Evolutionary conservation across 1,140 invertebrate species (phyloP).

Genomic region (Drosophila willistoni): DNA sequence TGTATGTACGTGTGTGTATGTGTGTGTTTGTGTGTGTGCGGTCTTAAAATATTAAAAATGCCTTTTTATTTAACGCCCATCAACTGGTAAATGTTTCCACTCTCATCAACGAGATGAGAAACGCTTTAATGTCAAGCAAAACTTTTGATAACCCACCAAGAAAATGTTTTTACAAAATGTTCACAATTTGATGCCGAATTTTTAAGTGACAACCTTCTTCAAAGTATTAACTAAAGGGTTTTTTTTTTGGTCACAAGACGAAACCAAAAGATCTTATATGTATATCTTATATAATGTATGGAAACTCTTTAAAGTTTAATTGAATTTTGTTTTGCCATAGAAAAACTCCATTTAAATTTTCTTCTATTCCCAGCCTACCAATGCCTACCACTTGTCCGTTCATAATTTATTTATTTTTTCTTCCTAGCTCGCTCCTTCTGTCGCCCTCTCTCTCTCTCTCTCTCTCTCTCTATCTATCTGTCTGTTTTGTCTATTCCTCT

Average conservation of each 20-base stretch:
- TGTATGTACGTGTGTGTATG: background rate
- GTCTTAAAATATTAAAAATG: conserved; percentile 54
- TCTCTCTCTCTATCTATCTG: background rate
- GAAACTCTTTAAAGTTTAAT: background rate
- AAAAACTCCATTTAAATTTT: conserved; percentile 2
- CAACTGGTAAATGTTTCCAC: conserved; percentile 51
- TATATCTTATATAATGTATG: no score
- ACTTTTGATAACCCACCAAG: background rate
- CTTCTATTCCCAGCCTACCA: background rate
- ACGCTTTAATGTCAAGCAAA: conserved; percentile 18
- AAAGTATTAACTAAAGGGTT: no score
- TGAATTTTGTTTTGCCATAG: background rate
- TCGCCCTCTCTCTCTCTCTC: background rate
- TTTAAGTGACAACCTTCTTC: no score
- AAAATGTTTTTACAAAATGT: background rate
- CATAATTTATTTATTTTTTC: conserved; percentile 6
- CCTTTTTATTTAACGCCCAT: conserved; percentile 58
- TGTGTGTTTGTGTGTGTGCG: conserved; percentile 18
- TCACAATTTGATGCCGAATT: background rate
- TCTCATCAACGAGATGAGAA: conserved; percentile 23
- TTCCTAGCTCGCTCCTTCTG: background rate
- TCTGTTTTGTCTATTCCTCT: conserved; percentile 8
- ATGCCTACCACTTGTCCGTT: background rate
- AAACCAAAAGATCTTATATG: no score
- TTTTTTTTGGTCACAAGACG: no score